Conservation (phyloP, 2,888 invertebrate species). For the Apamea epomidion region DNA sequence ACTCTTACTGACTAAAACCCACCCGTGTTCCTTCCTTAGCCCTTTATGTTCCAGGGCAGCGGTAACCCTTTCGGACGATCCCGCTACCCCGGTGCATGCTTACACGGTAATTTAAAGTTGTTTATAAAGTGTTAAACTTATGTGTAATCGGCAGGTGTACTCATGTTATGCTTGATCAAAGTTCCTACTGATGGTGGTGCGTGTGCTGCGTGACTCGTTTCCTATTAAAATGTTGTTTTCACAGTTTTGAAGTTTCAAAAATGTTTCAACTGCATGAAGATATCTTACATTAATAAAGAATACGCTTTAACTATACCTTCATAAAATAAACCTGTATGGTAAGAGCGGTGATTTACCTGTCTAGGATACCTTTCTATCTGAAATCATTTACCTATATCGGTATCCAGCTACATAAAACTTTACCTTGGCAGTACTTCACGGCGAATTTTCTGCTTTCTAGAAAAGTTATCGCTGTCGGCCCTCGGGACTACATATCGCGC, state of each 20-base stretch:
- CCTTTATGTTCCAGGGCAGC: no score
- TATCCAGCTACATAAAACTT: constrained; percentile 66
- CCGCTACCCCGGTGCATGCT: no score
- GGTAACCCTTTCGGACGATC: no score
- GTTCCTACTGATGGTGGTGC: no score
- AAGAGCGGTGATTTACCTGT: constrained; percentile 11
- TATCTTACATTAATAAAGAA: not conserved
- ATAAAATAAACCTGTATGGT: constrained; percentile 2
- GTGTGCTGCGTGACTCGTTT: not conserved
- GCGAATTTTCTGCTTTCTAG: constrained; percentile 69
- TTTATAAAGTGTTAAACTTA: not conserved
- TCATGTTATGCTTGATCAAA: no score
- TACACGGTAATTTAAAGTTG: not conserved
- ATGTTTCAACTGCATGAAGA: not conserved
- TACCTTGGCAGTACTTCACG: constrained; percentile 62
- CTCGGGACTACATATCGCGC: constrained; percentile 71
- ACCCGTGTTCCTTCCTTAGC: no score
- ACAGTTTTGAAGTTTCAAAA: not conserved
- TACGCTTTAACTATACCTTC: not conserved
- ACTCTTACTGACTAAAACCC: no score
- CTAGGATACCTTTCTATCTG: constrained; percentile 18
- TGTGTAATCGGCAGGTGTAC: not conserved
- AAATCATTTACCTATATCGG: constrained; percentile 64
- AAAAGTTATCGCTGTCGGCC: constrained; percentile 73
- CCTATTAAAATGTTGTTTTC: not conserved